These are phyloP conservation scores for Megaptera novaeangliae DNA, from an alignment of 2,113 vertebrate genomes.

Conservation along the genomic window DNA sequence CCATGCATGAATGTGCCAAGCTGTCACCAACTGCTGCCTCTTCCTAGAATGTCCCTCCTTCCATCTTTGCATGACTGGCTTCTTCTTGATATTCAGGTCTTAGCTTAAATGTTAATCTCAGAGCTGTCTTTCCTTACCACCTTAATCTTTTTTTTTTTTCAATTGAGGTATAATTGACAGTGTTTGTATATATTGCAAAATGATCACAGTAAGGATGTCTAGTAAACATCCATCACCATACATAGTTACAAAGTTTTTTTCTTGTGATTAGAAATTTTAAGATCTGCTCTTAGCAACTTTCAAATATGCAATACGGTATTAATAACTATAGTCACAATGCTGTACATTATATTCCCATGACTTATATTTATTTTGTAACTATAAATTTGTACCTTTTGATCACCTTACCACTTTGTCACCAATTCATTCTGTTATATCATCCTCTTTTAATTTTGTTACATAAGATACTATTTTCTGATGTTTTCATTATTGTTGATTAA, in stretches of 20 bases:
- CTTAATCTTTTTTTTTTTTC: neutral
- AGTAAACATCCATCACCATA: neutral
- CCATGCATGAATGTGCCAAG: neutral
- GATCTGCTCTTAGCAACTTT: neutral
- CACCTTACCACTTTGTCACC: neutral
- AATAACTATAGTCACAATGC: neutral
- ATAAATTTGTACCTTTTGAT: neutral
- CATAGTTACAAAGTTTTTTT: neutral
- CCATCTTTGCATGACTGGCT: neutral
- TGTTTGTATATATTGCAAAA: neutral
- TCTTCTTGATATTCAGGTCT: neutral
- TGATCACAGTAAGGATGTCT: neutral
- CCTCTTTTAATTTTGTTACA: neutral
- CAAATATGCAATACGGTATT: neutral
- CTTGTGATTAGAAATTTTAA: neutral
- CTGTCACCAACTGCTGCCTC: neutral
- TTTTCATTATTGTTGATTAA: neutral
- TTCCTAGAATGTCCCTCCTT: neutral
- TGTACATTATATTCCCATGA: neutral
- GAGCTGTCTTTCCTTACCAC: neutral
- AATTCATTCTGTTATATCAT: neutral
- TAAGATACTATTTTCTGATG: neutral
- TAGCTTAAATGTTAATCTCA: neutral
- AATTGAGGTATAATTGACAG: neutral
- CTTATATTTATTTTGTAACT: neutral